Base-by-base conservation (phyloP, 64 coral and sea anemone species). In the Catalaphyllia jardinei region DNA sequence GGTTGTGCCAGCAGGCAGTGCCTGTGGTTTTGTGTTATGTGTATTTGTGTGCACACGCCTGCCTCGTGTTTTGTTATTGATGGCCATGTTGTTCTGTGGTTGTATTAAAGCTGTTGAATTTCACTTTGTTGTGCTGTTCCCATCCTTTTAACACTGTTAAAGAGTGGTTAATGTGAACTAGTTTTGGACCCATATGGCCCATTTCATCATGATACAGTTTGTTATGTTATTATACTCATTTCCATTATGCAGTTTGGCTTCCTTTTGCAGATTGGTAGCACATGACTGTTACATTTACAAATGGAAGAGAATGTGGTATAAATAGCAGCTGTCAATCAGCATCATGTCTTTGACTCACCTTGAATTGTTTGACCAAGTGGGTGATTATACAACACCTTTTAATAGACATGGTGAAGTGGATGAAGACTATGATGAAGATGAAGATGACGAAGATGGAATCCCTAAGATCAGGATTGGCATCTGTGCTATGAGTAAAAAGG, bases 401-500 rank as follows among this genome's bases (percentile, higher is more conserved):
- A 87, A 42, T 14, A 60, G 73, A 52, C 46, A 60, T 65, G 25
- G 33, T 79, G 77, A 79, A 14, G 76, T 54, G 22, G 77, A 79
- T 79, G 39, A 19, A 12, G 33, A 46, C 28, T n/a, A 28, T 77
- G 52, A 28, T 88, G 87, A 35, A 35, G 42, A 46, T 8, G 42
- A 65, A 50, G 64, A 86, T 71, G 86, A 87, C 29, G 67, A 74
- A 16, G 87, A 88, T 77, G 87, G 88, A 38, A 89, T 93, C 74
- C 90, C 94, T n/a, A 96, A 93, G 35, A 93, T 96, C 35, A 93
- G 78, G 75, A 90, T 96, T 82, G 94, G 94, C 2, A 87, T 96
- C 31, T 96, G 94, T 77, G 94, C 94, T 42, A 96, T 96, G 94
- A 93, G 89, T 61, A 96, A 96, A 89, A 96, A 96, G 90, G 94